A percentile compares a stretch with the other conserved stretches of the same genome.
phyloP scores from a whole-genome alignment of 2,113 vertebrate species.

The Pangasianodon gigas region DNA sequence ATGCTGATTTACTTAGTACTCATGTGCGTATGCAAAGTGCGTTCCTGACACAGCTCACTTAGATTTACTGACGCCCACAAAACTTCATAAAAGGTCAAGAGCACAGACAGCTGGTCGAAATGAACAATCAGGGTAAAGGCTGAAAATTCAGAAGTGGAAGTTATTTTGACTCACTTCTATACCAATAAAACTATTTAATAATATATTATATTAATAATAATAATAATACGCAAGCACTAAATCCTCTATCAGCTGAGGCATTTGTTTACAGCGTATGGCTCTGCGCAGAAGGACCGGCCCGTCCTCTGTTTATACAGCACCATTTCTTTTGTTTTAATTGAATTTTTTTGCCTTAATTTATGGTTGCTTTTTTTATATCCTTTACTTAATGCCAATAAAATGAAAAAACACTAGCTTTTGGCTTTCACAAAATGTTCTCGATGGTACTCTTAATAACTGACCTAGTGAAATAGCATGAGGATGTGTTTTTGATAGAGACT shows the following conservation, averaged over 20 bases:
- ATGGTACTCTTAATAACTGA: no score
- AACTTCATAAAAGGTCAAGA: neutral
- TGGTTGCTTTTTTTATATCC: neutral
- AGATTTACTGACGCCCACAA: neutral
- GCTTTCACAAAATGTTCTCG: no score
- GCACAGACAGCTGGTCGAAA: neutral
- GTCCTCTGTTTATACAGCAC: neutral
- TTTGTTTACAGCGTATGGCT: neutral
- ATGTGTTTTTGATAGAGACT: no score
- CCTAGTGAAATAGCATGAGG: no score
- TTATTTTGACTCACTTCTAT: neutral
- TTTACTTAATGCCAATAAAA: neutral
- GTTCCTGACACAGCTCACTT: neutral
- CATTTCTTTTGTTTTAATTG: neutral
- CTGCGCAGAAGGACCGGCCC: neutral
- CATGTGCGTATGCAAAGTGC: neutral
- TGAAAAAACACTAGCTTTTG: no score
- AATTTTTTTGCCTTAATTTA: neutral
- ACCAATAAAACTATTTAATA: neutral
- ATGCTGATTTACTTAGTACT: neutral
- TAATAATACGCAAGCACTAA: neutral
- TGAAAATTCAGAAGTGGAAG: neutral
- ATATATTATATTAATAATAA: neutral
- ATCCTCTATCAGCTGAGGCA: neutral
- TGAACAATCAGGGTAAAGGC: neutral